Conservation (phyloP, 2,113 vertebrate genomes). For the Seriola rivoliana region DNA sequence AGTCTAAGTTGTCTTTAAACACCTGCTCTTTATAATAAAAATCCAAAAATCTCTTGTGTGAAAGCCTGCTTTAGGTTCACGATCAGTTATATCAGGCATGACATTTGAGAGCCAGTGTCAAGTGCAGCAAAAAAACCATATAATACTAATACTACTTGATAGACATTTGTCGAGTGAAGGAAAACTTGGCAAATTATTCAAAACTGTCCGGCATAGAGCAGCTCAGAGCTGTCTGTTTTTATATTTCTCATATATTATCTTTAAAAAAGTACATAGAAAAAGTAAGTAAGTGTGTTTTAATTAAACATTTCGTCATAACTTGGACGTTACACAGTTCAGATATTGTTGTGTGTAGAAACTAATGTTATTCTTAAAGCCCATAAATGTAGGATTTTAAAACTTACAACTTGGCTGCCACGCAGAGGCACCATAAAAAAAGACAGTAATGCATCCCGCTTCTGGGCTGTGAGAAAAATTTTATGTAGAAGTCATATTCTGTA, state of each 20-base stretch:
- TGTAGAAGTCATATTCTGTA: background rate
- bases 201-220: no score
- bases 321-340: background rate
- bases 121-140: background rate
- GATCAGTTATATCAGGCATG: background rate
- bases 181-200: no score
- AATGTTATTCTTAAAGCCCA: background rate
- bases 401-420: background rate
- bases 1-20: constrained; percentile 61
- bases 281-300: background rate
- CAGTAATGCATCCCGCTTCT: background rate
- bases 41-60: constrained; percentile 28
- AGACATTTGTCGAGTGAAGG: no score
- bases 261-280: no score
- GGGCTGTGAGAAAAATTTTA: background rate
- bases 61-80: background rate
- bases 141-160: no score
- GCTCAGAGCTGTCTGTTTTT: no score
- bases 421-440: background rate
- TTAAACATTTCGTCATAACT: background rate
- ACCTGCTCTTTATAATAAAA: constrained; percentile 83
- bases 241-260: background rate
- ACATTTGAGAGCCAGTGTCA: background rate
- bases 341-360: background rate
- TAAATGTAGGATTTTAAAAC: background rate